These are phyloP conservation scores for Cecidostiba fungosa DNA, from an alignment of 2,888 invertebrate species.

Conservation along the genomic window DNA sequence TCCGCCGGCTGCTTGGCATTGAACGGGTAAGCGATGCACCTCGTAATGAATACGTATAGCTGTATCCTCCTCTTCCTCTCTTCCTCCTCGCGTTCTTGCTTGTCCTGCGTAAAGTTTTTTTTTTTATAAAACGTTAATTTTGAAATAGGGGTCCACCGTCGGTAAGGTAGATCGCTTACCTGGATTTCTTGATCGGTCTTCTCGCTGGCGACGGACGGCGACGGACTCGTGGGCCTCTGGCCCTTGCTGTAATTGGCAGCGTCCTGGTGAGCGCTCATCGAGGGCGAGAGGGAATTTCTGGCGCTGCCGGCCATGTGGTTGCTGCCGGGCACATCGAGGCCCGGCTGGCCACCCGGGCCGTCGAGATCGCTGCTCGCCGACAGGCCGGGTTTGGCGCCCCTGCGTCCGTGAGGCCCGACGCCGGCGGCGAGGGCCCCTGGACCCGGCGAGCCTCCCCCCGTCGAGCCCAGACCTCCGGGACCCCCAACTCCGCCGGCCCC, in stretches of 20 bases:
- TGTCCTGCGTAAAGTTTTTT: slow-evolving; percentile 84
- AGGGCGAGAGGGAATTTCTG: slow-evolving; percentile 81
- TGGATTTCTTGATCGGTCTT: slow-evolving; percentile 88
- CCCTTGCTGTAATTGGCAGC: slow-evolving; percentile 82
- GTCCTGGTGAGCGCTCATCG: slow-evolving; percentile 78
- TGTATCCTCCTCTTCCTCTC: slow-evolving; percentile 97
- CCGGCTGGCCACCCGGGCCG: slow-evolving; percentile 65
- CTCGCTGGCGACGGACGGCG: slow-evolving; percentile 95
- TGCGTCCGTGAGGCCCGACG: slow-evolving; percentile 59
- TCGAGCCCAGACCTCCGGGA: slow-evolving; percentile 66
- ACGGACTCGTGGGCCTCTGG: slow-evolving; percentile 92
- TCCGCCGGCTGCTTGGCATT: slow-evolving; percentile 99
- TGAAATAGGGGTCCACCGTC: too few relatives aligned
- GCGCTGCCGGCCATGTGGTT: slow-evolving; percentile 66
- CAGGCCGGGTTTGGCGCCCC: slow-evolving; percentile 32
- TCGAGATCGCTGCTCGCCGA: slow-evolving; percentile 15
- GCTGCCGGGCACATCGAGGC: slow-evolving; percentile 74
- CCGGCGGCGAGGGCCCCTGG: slow-evolving; percentile 43
- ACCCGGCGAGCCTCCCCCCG: slow-evolving; percentile 50
- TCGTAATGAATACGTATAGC: slow-evolving; percentile 98
- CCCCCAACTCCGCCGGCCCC: slow-evolving; percentile 70
- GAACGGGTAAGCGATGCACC: slow-evolving; percentile 99
- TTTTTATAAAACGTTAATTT: too few relatives aligned
- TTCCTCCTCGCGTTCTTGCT: slow-evolving; percentile 97
- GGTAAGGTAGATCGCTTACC: slow-evolving; percentile 78